Evolutionary conservation across 2,797 vertebrate genomes (phyloP).

Genomic region (Pseudochromis fuscus): DNA sequence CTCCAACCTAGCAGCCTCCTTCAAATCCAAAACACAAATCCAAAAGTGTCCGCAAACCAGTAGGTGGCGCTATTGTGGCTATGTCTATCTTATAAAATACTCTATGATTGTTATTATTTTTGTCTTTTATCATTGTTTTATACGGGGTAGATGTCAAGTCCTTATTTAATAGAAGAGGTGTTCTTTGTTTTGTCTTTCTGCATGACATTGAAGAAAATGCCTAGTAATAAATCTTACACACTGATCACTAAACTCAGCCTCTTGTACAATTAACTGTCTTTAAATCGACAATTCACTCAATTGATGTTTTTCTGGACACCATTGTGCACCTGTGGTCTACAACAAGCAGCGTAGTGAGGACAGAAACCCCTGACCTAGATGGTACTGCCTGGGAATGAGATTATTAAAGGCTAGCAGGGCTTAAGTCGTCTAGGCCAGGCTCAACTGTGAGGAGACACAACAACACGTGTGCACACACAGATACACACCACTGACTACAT

Average conservation of each 20-base stretch:
- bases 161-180: no score
- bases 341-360: conserved; percentile 42
- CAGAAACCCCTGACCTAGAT: conserved; percentile 76
- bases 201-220: no score
- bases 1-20: not conserved
- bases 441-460: conserved; percentile 62
- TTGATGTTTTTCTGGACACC: no score
- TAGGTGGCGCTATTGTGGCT: no score
- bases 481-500: conserved; percentile 20
- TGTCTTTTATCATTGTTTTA: no score
- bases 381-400: conserved; percentile 66
- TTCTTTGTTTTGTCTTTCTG: no score
- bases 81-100: no score
- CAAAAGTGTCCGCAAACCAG: no score
- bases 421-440: conserved; percentile 71
- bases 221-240: no score
- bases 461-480: conserved; percentile 39
- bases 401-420: conserved; percentile 71
- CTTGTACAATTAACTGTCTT: not conserved
- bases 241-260: not conserved
- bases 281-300: no score
- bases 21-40: not conserved
- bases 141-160: no score
- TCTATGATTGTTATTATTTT: no score
- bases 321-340: conserved; percentile 26